These are phyloP conservation scores for Anastrepha obliqua DNA, from an alignment of 1,140 invertebrate species.

Conservation along the genomic window DNA sequence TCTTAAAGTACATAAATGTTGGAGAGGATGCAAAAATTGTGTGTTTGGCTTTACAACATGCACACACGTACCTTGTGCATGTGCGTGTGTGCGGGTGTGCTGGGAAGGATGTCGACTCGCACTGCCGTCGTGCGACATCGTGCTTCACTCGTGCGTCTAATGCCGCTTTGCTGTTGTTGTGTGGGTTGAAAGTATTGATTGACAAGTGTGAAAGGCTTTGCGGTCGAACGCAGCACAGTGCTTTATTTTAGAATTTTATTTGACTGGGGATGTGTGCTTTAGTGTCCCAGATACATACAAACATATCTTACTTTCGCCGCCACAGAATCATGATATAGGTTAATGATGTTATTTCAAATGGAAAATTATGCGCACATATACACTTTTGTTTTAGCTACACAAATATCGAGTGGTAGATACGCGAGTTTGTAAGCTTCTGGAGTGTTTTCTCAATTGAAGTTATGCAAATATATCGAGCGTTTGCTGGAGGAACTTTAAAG, in stretches of 20 bases:
- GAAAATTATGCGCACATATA: neutral
- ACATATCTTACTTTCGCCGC: neutral
- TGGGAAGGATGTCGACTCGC: neutral
- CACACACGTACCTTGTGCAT: neutral
- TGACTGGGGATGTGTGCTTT: neutral
- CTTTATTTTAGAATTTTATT: neutral
- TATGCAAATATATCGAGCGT: no score
- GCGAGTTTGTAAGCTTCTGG: no score
- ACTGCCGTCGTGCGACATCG: no score
- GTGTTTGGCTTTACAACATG: neutral
- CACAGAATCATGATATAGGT: conserved; percentile 3
- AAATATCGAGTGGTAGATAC: no score
- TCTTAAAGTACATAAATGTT: conserved; percentile 18
- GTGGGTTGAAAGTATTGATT: neutral
- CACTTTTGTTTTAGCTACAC: no score
- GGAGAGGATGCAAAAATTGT: neutral
- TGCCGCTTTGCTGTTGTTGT: neutral
- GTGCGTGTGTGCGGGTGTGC: neutral
- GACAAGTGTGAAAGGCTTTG: conserved; percentile 2
- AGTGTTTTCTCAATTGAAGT: no score
- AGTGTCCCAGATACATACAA: neutral
- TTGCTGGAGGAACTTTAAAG: no score
- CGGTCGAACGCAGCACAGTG: neutral
- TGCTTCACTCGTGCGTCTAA: no score
- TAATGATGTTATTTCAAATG: conserved; percentile 23